Evolutionary conservation across 30 jellyfish, hydroid and myxozoan genomes (phyloP), one percentile per base, ranked within the genome.

Genomic region (Pseudorhiza aurosa): DNA sequence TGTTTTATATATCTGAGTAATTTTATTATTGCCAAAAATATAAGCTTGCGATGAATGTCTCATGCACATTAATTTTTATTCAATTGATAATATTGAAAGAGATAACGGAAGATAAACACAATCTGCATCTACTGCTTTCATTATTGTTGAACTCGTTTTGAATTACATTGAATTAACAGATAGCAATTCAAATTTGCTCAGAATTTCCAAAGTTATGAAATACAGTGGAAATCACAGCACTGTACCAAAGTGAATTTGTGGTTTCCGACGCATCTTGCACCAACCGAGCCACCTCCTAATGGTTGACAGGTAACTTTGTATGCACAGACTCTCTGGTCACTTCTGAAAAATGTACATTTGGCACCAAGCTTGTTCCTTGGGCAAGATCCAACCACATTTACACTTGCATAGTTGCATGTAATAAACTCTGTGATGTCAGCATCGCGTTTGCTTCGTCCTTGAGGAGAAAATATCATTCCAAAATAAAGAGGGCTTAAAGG

Each of bases 141-240:
- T 39, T 12, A 39, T 39, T 39, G 12, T 39, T 39, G 10, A 39
- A 39, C n/a, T n/a, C n/a, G n/a, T n/a, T n/a, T n/a, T n/a, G n/a
- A n/a, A n/a, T n/a, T n/a, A n/a, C n/a, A n/a, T n/a, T n/a, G 12
- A 39, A 39, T 39, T 39, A 7, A 12, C 12, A 12, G 12, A 39
- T 39, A 5, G 50, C 50, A 39, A 39, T 7, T 39, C 10, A 39
- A 7, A 39, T 12, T 39, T 39, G 50, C 12, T n/a, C n/a, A n/a
- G 18, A 47, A 7, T 6, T 3, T n/a, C 18, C 62, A 47, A 6
- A 47, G 21, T 60, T 29, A 26, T 25, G 50, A 12, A 21, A 1
- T 60, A 35, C 83, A 70, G 2, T 5, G 10, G 19, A 45, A 70
- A 39, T 70, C 83, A 47, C 83, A 70, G 83, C 83, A 70, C 56